phyloP scores from a whole-genome alignment of 2,888 invertebrate genomes.

The Drosophila rellima region DNA sequence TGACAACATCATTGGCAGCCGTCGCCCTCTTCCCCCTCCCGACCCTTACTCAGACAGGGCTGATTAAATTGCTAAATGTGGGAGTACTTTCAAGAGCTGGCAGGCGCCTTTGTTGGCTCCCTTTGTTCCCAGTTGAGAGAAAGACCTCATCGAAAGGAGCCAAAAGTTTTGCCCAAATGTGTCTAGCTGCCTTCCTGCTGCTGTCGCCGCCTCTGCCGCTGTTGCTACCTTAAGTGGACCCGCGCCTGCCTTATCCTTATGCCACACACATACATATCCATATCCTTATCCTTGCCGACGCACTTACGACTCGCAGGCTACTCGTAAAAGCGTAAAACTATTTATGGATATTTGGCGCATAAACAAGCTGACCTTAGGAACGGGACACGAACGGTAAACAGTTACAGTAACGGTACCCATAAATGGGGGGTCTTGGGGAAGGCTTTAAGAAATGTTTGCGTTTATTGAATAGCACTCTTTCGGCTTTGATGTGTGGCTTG shows the following conservation, averaged over 20 bases:
- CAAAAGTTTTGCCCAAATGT: slow-evolving; percentile 68
- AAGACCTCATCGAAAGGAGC: slow-evolving; percentile 28
- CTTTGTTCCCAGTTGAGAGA: slow-evolving; percentile 61
- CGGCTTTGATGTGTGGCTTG: slow-evolving; percentile 44
- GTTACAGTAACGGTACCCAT: slow-evolving; percentile 6
- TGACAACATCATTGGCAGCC: slow-evolving; percentile 74
- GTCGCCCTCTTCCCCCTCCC: slow-evolving; percentile 28
- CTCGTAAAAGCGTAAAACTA: slow-evolving; percentile 74
- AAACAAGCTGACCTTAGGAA: slow-evolving; percentile 73
- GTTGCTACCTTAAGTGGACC: slow-evolving; percentile 69
- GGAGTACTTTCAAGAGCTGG: slow-evolving; percentile 33
- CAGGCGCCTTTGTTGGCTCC: slow-evolving; percentile 63
- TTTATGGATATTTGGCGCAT: slow-evolving; percentile 79
- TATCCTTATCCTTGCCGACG: slow-evolving; percentile 57
- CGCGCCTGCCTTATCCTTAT: slow-evolving; percentile 52
- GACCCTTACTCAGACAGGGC: slow-evolving; percentile 31
- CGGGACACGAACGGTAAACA: slow-evolving; percentile 26
- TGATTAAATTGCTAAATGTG: slow-evolving; percentile 72
- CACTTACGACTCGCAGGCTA: slow-evolving; percentile 46
- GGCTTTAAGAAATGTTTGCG: slow-evolving; percentile 66
- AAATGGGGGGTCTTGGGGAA: background rate
- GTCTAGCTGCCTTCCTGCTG: slow-evolving; percentile 62
- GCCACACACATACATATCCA: slow-evolving; percentile 19
- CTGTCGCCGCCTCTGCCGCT: slow-evolving; percentile 6
- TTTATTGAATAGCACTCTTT: slow-evolving; percentile 37